These are phyloP conservation scores for Dreissena polymorpha DNA, from an alignment of 1,140 invertebrate species.

Conservation along the genomic window DNA sequence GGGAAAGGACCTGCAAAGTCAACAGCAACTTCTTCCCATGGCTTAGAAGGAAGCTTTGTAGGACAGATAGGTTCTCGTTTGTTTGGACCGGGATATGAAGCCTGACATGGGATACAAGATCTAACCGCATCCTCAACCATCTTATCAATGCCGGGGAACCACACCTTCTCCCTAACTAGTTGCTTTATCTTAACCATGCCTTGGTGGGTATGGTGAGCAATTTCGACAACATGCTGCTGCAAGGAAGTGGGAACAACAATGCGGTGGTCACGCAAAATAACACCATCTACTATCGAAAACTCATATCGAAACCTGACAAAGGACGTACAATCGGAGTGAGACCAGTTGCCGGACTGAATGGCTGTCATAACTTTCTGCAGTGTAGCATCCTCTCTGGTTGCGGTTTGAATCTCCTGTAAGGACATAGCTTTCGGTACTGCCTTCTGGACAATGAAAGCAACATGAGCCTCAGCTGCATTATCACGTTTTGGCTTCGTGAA, in stretches of 20 bases:
- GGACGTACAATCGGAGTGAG: constrained; percentile 5
- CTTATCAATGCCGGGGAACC: constrained; percentile 72
- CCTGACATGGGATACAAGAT: constrained; percentile 66
- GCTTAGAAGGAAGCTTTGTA: constrained; percentile 55
- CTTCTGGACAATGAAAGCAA: constrained; percentile 41
- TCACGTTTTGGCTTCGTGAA: constrained; percentile 21
- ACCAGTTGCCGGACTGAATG: constrained; percentile 48
- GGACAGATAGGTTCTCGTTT: constrained; percentile 58
- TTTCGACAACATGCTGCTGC: constrained; percentile 55
- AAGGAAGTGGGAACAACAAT: constrained; percentile 61
- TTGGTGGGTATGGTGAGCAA: constrained; percentile 66
- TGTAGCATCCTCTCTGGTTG: constrained; percentile 12
- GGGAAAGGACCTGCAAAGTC: constrained; percentile 67
- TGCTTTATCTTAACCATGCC: constrained; percentile 69
- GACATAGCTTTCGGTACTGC: constrained; percentile 48
- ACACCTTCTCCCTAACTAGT: constrained; percentile 70
- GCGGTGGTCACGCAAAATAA: constrained; percentile 53
- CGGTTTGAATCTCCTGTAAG: constrained; percentile 43
- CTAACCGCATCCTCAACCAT: constrained; percentile 64
- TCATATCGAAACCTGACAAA: constrained; percentile 45
- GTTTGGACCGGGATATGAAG: constrained; percentile 29
- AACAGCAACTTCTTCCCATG: constrained; percentile 62
- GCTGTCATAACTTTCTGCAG: constrained; percentile 49
- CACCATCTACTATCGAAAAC: constrained; percentile 48
- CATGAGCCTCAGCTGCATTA: constrained; percentile 54